Percentiles rank a stretch among this genome's conserved stretches.
These are phyloP conservation scores for Hippoglossus stenolepis DNA, from an alignment of 2,113 vertebrate species.

Conservation along the genomic window DNA sequence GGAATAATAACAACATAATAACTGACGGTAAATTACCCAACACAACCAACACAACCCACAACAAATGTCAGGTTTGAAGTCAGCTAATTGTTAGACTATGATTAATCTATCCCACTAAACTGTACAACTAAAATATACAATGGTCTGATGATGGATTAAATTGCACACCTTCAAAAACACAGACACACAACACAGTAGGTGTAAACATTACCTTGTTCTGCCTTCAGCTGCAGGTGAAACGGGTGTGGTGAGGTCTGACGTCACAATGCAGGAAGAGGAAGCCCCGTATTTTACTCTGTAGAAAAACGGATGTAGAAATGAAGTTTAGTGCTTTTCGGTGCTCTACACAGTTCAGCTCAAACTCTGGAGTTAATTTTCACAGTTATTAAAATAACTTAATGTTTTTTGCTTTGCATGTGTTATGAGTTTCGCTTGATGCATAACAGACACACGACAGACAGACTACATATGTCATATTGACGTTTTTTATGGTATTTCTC, in stretches of 20 bases:
- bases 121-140: neutral
- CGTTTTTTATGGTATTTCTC: constrained; percentile 11
- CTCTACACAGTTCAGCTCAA: neutral
- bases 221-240: constrained; percentile 45
- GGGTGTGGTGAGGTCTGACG: constrained; percentile 26
- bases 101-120: neutral
- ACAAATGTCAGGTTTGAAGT: no score
- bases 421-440: neutral
- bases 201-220: constrained; percentile 35
- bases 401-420: neutral
- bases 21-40: no score
- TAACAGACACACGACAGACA: neutral
- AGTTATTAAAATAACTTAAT: neutral
- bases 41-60: neutral
- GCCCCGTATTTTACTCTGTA: constrained; percentile 35
- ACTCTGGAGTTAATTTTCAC: neutral
- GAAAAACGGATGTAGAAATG: neutral
- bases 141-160: neutral
- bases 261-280: constrained; percentile 9
- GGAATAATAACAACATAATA: no score
- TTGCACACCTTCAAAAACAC: neutral
- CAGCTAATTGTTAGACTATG: no score
- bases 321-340: neutral
- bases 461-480: neutral
- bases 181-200: neutral